phyloP scores from a whole-genome alignment of 2,888 invertebrate genomes.

The Thelaira solivaga region DNA sequence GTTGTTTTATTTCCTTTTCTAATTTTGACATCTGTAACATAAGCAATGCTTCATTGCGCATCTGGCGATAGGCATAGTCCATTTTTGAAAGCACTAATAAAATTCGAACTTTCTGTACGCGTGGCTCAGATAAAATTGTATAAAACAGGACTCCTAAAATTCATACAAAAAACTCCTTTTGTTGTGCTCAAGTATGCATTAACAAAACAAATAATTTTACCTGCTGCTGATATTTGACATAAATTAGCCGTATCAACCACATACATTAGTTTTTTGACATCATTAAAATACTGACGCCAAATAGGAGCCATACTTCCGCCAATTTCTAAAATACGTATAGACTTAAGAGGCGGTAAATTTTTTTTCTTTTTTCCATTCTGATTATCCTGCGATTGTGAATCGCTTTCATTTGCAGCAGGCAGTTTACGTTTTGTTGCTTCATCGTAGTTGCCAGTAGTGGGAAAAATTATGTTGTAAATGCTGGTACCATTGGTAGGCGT shows the following conservation, averaged over 20 bases:
- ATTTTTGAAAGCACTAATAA: slow-evolving; percentile 87
- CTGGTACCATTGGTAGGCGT: slow-evolving; percentile 89
- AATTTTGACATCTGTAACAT: slow-evolving; percentile 87
- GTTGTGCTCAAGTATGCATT: neutral
- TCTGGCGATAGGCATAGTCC: slow-evolving; percentile 91
- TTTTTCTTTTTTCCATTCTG: slow-evolving; percentile 72
- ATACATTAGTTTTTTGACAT: slow-evolving; percentile 83
- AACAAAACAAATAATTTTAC: slow-evolving; percentile 57
- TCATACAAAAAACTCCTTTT: neutral
- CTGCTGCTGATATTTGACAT: slow-evolving; percentile 91
- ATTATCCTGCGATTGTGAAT: neutral
- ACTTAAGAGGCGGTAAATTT: slow-evolving; percentile 69
- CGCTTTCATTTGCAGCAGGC: slow-evolving; percentile 1
- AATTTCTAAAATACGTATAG: slow-evolving; percentile 82
- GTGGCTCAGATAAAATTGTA: slow-evolving; percentile 85
- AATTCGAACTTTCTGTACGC: slow-evolving; percentile 82
- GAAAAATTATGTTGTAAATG: slow-evolving; percentile 82
- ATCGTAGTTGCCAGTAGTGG: slow-evolving; percentile 69
- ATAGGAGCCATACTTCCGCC: slow-evolving; percentile 90
- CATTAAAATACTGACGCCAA: slow-evolving; percentile 87
- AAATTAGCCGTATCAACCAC: slow-evolving; percentile 91
- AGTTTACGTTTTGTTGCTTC: slow-evolving; percentile 43
- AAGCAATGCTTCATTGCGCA: slow-evolving; percentile 89
- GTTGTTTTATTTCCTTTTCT: slow-evolving; percentile 82
- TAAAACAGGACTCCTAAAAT: slow-evolving; percentile 84